Conservation (phyloP, 2,888 invertebrate species). For the Drosophila mulleri region DNA sequence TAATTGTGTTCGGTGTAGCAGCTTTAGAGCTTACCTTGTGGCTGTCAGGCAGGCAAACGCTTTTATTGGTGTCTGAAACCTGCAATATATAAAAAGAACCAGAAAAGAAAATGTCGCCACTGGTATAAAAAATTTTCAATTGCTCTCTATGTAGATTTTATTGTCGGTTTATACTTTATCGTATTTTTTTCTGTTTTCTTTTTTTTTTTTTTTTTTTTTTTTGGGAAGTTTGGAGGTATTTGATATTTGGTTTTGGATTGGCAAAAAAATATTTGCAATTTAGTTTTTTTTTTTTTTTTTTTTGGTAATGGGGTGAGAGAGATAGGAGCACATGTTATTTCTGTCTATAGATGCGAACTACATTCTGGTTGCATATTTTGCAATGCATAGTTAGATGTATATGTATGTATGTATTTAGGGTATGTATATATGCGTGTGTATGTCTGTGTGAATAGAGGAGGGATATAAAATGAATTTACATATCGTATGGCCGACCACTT, state of each 20-base stretch:
- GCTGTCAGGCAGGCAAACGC: slow-evolving; percentile 85
- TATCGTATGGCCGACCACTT: slow-evolving; percentile 61
- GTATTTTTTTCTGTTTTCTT: slow-evolving; percentile 5
- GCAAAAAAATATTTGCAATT: slow-evolving; percentile 37
- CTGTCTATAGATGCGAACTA: slow-evolving; percentile 43
- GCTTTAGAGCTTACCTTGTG: slow-evolving; percentile 83
- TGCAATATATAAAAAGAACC: slow-evolving; percentile 82
- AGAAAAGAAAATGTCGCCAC: slow-evolving; percentile 83
- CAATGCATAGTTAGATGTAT: slow-evolving; percentile 51
- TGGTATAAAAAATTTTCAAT: slow-evolving; percentile 68
- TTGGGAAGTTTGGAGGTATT: slow-evolving; percentile 19
- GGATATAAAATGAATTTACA: slow-evolving; percentile 19
- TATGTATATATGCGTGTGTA: slow-evolving; percentile 12
- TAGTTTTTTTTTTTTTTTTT: slow-evolving; percentile 13
- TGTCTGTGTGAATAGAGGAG: slow-evolving; percentile 16
- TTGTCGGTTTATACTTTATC: slow-evolving; percentile 27
- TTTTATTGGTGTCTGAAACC: slow-evolving; percentile 85
- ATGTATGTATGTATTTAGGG: slow-evolving; percentile 34
- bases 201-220: too few species aligned
- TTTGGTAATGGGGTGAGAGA: slow-evolving; percentile 39
- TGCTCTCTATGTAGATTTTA: slow-evolving; percentile 52
- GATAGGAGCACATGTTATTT: slow-evolving; percentile 44
- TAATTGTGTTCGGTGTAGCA: slow-evolving; percentile 60
- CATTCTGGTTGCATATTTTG: slow-evolving; percentile 40
- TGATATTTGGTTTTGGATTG: slow-evolving; percentile 37